Evolutionary conservation across 2,113 vertebrate species (phyloP).

Genomic region (Xiphias gladius): DNA sequence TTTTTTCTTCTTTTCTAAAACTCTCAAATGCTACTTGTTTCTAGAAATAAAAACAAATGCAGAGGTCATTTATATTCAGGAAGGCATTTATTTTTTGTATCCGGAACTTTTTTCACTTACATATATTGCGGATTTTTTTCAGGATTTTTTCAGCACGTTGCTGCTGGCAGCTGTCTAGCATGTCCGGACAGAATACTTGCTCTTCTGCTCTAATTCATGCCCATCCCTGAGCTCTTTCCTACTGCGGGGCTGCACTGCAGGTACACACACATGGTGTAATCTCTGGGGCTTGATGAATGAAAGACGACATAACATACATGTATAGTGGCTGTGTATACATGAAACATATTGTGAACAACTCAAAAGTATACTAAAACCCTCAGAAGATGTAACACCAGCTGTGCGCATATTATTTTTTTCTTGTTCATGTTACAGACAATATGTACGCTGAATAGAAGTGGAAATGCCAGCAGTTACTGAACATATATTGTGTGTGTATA

Average conservation of each 20-base stretch:
- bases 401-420: slow-evolving; percentile 13
- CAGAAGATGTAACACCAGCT: slow-evolving; percentile 42
- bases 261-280: slow-evolving; percentile 48
- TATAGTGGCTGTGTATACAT: slow-evolving; percentile 1
- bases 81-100: not conserved
- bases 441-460: not conserved
- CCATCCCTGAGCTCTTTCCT: slow-evolving; percentile 38
- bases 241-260: slow-evolving; percentile 46
- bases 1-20: not conserved
- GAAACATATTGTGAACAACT: slow-evolving; percentile 30
- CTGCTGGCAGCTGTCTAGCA: slow-evolving; percentile 49
- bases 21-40: not conserved
- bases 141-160: slow-evolving; percentile 21
- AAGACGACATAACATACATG: slow-evolving; percentile 39
- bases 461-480: not conserved
- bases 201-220: slow-evolving; percentile 80
- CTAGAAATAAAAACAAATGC: not conserved
- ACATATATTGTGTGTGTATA: not conserved
- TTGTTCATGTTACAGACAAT: slow-evolving; percentile 20
- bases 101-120: slow-evolving; percentile 18
- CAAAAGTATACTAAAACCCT: not conserved
- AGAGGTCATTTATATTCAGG: not conserved
- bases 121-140: slow-evolving; percentile 8
- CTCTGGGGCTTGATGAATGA: slow-evolving; percentile 52
- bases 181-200: slow-evolving; percentile 54